phyloP scores from a whole-genome alignment of 2,888 invertebrate species.

The Adelphocoris suturalis region DNA sequence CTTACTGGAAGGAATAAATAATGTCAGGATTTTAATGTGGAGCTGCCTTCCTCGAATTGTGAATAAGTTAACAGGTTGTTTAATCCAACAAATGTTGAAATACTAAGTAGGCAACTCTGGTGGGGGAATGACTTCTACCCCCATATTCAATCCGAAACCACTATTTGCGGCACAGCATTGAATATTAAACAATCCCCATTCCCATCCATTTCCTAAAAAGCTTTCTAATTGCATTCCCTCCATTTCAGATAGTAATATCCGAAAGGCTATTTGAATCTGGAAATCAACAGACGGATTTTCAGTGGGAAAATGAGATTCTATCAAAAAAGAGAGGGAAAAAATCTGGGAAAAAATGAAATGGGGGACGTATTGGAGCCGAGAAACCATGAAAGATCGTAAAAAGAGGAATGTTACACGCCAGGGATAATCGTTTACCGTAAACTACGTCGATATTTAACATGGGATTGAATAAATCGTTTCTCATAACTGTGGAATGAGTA shows the following conservation, averaged over 20 bases:
- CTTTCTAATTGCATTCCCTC: slow-evolving; percentile 19
- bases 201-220: slow-evolving; percentile 17
- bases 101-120: too few relatives aligned
- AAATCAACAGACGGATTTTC: background rate
- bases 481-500: background rate
- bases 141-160: background rate
- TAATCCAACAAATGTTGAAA: too few relatives aligned
- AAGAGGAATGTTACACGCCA: background rate
- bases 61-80: too few relatives aligned
- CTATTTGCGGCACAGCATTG: background rate
- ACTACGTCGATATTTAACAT: slow-evolving; percentile 39
- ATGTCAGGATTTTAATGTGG: too few relatives aligned
- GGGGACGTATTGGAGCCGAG: background rate
- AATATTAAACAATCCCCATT: slow-evolving; percentile 6
- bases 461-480: slow-evolving; percentile 17
- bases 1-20: too few relatives aligned
- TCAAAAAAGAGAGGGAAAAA: background rate
- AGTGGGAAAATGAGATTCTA: background rate
- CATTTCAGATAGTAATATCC: background rate
- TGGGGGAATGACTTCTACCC: too few relatives aligned
- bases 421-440: slow-evolving; percentile 47
- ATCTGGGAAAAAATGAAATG: background rate
- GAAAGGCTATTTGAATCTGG: background rate
- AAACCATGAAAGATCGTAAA: slow-evolving; percentile 31
- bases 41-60: too few relatives aligned